Conservation (phyloP, 2,113 vertebrate genomes). For the Myxocyprinus asiaticus region DNA sequence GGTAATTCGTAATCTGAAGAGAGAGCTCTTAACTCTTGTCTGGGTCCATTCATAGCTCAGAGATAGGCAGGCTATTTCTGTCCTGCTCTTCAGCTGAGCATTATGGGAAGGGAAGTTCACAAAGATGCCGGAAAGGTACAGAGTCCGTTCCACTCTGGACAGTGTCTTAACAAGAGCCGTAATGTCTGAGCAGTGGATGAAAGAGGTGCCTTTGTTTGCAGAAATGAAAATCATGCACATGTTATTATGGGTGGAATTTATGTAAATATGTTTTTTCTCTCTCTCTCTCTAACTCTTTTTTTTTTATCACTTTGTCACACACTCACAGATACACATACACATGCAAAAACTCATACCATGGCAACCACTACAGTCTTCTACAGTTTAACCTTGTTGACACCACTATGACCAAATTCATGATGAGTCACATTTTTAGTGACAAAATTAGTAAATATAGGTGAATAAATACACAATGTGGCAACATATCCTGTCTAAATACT, state of each 20-base stretch:
- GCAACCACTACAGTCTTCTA: neutral
- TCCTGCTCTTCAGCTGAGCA: neutral
- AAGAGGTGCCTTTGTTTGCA: constrained; percentile 49
- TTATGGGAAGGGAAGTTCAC: constrained; percentile 41
- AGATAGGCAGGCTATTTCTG: constrained; percentile 49
- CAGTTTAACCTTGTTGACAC: neutral
- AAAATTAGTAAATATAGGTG: constrained; percentile 1
- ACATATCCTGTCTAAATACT: neutral
- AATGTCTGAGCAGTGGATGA: constrained; percentile 49
- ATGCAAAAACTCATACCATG: constrained; percentile 1
- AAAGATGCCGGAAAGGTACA: constrained; percentile 5
- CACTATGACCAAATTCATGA: neutral
- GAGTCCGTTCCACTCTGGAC: neutral
- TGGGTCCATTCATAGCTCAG: constrained; percentile 29
- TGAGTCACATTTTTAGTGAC: neutral
- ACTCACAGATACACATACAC: neutral
- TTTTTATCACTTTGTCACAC: constrained; percentile 4
- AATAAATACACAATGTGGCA: neutral
- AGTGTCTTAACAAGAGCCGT: constrained; percentile 27
- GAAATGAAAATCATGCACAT: constrained; percentile 66
- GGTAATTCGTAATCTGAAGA: constrained; percentile 1
- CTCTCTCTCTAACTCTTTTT: neutral
- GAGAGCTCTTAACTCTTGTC: constrained; percentile 6
- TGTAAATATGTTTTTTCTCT: neutral
- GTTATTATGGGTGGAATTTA: constrained; percentile 61